Conservation (phyloP, 2,888 invertebrate genomes). For the Lamellibrachia columna region DNA sequence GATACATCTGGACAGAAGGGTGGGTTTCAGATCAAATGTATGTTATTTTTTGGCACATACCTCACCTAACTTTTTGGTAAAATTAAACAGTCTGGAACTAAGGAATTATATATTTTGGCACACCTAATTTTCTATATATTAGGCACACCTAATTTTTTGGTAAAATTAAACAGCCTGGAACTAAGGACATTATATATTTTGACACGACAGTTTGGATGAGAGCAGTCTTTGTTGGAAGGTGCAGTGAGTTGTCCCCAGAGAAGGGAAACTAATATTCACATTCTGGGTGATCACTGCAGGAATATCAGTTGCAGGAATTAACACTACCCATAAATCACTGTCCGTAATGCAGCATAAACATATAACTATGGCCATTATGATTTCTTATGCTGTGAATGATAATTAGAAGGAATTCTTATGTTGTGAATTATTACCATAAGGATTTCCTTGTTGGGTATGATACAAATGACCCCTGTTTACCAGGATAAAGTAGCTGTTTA, state of each 20-base stretch:
- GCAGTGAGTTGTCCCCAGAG: neutral
- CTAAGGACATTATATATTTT: neutral
- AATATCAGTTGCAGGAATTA: neutral
- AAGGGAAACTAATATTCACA: neutral
- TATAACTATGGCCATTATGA: neutral
- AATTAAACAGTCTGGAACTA: too few species aligned
- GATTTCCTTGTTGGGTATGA: neutral
- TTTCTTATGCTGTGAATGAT: neutral
- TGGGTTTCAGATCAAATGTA: neutral
- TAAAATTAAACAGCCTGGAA: too few species aligned
- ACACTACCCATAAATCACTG: neutral
- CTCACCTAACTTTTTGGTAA: too few species aligned
- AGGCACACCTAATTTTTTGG: too few species aligned
- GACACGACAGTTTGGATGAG: neutral
- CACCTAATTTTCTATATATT: too few species aligned
- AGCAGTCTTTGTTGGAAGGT: neutral
- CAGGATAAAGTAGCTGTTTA: neutral
- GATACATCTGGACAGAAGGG: neutral
- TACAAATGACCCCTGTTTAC: neutral
- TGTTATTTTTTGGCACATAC: neutral
- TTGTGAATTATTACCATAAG: neutral
- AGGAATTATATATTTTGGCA: too few species aligned
- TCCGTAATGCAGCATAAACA: neutral
- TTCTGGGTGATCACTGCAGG: neutral
- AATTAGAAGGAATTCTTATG: neutral